These are phyloP conservation scores for Ganaspis sp. DNA, from an alignment of 1,140 invertebrate genomes.

Conservation along the genomic window DNA sequence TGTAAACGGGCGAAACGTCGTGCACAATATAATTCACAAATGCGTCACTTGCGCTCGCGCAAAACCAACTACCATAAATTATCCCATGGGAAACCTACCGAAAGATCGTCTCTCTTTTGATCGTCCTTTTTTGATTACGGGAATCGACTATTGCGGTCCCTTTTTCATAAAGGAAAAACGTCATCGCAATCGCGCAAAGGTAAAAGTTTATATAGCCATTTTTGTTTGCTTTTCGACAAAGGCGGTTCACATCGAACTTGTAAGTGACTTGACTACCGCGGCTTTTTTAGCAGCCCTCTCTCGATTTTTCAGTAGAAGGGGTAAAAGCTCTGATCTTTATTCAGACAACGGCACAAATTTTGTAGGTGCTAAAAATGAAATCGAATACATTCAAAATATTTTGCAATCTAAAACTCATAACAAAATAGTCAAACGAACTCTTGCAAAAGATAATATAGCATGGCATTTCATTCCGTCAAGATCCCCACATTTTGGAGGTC, in stretches of 20 bases:
- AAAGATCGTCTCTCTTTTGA: constrained; percentile 46
- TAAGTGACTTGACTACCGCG: not conserved
- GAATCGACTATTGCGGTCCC: constrained; percentile 70
- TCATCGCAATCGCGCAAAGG: not conserved
- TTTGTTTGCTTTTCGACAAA: not conserved
- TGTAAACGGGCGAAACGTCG: constrained; percentile 44
- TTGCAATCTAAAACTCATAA: not conserved
- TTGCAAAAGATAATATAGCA: not conserved
- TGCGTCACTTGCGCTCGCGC: constrained; percentile 49
- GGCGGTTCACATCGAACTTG: constrained; percentile 17
- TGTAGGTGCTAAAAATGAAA: constrained; percentile 22
- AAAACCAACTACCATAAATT: constrained; percentile 40
- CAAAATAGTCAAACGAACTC: not conserved
- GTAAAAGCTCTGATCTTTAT: not conserved
- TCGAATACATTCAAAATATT: not conserved
- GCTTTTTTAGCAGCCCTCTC: constrained; percentile 11
- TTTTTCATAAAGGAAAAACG: constrained; percentile 55
- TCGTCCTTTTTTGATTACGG: constrained; percentile 64
- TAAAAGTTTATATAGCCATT: not conserved
- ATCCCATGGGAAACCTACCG: constrained; percentile 66
- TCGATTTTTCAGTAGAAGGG: constrained; percentile 9
- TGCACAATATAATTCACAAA: constrained; percentile 49
- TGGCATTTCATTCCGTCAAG: constrained; percentile 11
- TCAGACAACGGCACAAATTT: constrained; percentile 26
- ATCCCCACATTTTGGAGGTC: not conserved